Base-by-base conservation (phyloP, 2,888 invertebrate species). In the Diarsia brunnea region DNA sequence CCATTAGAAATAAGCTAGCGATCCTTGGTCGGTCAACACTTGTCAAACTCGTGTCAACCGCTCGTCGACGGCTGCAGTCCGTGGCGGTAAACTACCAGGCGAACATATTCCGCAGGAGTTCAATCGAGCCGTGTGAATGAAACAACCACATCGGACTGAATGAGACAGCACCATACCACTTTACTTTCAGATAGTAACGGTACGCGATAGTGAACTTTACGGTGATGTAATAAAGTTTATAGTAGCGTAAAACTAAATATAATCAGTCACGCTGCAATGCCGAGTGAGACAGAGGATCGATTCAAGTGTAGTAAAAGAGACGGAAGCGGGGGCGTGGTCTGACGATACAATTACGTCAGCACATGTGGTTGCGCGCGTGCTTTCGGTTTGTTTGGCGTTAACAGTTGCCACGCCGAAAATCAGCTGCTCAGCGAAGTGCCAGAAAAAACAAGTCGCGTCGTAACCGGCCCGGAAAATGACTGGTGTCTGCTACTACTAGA, bases 81-180 rank as follows among this genome's bases (percentile, higher is more conserved):
- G 95, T 95, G 96, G 96, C 96, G 96, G 96, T 94, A 96, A 96
- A 96, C 88, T 93, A 96, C 96, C 94, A 96, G 96, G 96, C 92
- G 91, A 91, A 79, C 96, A 96, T 93, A 92, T 88, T 81, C 70
- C 74, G 79, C 79, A 84, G 90, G 92, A 91, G 92, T 85, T 91
- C 89, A 81, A 88, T 84, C 85, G 79, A 85, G 81, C 76, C 75
- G 84, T 82, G 87, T 75, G 89, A 91, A 86, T 85, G 92, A 90
- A 91, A 93, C 87, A 87, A 87, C 81, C 73, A 82, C 89, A 91
- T 83, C 85, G 79, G 88, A 84, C 84, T 77, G 90, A 93, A 85
- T 70, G 93, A 90, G 92, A 93, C 80, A 65, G 72, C 84, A 84
- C 79, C 73, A 80, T 83, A 89, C 82, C 83, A 84, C 81, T 83